Base-by-base conservation (phyloP, 2,888 invertebrate genomes). In the Temnothorax ravouxi region DNA sequence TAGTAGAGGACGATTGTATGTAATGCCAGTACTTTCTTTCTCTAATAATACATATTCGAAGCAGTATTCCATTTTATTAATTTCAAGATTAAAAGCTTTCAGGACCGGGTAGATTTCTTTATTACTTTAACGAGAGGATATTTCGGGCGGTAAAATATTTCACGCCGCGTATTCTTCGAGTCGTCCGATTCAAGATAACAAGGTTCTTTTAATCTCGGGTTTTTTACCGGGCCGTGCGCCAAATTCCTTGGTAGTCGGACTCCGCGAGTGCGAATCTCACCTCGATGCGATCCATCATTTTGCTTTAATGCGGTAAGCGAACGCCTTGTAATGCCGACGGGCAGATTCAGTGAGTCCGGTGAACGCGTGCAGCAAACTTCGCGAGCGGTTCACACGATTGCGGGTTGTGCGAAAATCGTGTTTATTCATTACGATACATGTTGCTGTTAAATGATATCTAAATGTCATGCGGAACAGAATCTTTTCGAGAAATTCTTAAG, bases 221-320 rank as follows among this genome's bases (percentile, higher is more conserved):
- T 21, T 61, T 64, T 71, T 84, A 18, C 15, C 56, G 29, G 50
- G 4, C n/a, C 72, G 56, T 67, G 38, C 52, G 29, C 25, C 69
- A 62, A 79, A 71, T 84, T 44, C 75, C 29, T 64, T 71, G 52
- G 52, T 85, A 67, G 62, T 29, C 56, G 47, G 71, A 85, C 77
- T 85, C 47, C 18, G 74, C 44, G 71, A 64, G 52, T 25, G 56
- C 72, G 69, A 84, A 66, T 64, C 61, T 82, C 38, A 29, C 56
- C 25, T 21, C 80, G 62, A 50, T 69, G 52, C 69, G 72, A 84
- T 84, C 81, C 83, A 87, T 84, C 85, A 85, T 86, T 84, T 66
- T 25, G 38, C 38, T 59, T 80, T 80, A 80, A 80, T 47, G 13
- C 47, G 71, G 71, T 47, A 59, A 80, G 71, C 71, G 54, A 80